These are phyloP conservation scores for Chaetodon trifascialis DNA, from an alignment of 2,113 vertebrate species.

Conservation along the genomic window DNA sequence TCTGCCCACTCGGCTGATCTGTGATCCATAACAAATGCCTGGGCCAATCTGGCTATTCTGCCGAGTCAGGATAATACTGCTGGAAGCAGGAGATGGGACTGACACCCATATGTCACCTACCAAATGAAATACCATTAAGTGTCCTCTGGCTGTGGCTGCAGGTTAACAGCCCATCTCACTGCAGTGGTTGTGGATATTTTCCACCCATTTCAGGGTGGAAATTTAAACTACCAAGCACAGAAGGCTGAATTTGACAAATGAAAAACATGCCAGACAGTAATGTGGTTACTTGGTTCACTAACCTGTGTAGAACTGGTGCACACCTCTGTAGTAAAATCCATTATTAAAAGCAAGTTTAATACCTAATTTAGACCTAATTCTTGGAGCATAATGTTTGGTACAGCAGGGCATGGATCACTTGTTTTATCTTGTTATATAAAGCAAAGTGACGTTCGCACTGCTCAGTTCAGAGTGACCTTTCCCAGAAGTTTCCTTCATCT, in stretches of 20 bases:
- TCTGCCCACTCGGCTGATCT: slow-evolving; percentile 52
- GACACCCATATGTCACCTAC: slow-evolving; percentile 68
- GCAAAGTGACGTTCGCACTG: background rate
- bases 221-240: slow-evolving; percentile 4
- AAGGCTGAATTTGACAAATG: background rate
- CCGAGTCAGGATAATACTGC: slow-evolving; percentile 55
- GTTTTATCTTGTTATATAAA: background rate
- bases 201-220: slow-evolving; percentile 5
- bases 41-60: slow-evolving; percentile 46
- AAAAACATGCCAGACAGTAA: background rate
- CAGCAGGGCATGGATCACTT: background rate
- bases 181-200: slow-evolving; percentile 27
- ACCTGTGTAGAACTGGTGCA: background rate
- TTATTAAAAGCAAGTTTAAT: background rate
- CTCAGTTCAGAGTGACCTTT: background rate
- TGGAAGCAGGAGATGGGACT: slow-evolving; percentile 53
- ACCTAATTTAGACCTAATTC: background rate
- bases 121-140: slow-evolving; percentile 45
- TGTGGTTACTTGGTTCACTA: background rate
- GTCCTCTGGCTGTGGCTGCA: slow-evolving; percentile 27
- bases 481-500: background rate
- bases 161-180: slow-evolving; percentile 47
- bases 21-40: slow-evolving; percentile 65
- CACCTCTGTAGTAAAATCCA: background rate
- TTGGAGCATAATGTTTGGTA: background rate